Conservation (phyloP, 2,113 vertebrate species). For the Ailurus styani region DNA sequence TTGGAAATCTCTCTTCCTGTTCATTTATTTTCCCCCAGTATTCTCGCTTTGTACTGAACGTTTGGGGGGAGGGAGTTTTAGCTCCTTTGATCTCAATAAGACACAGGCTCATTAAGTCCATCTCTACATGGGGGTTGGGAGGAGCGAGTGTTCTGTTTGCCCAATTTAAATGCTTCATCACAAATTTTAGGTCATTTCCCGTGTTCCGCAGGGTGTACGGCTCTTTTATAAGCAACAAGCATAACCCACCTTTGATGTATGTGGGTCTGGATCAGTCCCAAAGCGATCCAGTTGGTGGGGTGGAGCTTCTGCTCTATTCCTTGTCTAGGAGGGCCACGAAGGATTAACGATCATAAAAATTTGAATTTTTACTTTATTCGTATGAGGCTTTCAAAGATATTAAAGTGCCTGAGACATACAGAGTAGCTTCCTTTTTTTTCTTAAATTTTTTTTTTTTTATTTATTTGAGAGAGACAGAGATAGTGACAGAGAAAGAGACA, state of each 20-base stretch:
- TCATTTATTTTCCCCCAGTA: background rate
- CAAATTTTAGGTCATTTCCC: conserved; percentile 57
- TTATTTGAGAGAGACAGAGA: too few species aligned
- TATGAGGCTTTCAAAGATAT: conserved; percentile 25
- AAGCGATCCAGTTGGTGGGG: conserved; percentile 18
- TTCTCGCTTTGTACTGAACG: background rate
- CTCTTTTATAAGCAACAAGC: conserved; percentile 47
- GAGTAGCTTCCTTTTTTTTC: background rate
- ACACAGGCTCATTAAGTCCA: conserved; percentile 33
- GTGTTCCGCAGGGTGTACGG: background rate
- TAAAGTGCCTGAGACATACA: conserved; percentile 1
- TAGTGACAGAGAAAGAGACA: too few species aligned
- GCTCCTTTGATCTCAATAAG: conserved; percentile 61
- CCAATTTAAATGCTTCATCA: conserved; percentile 53
- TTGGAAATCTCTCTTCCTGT: conserved; percentile 31
- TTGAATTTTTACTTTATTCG: conserved; percentile 46
- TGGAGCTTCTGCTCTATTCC: conserved; percentile 14
- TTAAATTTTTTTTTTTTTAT: too few species aligned
- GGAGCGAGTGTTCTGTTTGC: conserved; percentile 23
- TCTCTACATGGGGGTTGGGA: conserved; percentile 29
- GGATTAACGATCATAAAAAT: conserved; percentile 31
- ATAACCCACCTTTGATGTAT: conserved; percentile 50
- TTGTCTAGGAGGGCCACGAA: conserved; percentile 34
- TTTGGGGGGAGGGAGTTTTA: background rate
- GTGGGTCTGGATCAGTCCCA: conserved; percentile 37